phyloP scores from a whole-genome alignment of 2,888 invertebrate species.

The Chrysina gloriosa region DNA sequence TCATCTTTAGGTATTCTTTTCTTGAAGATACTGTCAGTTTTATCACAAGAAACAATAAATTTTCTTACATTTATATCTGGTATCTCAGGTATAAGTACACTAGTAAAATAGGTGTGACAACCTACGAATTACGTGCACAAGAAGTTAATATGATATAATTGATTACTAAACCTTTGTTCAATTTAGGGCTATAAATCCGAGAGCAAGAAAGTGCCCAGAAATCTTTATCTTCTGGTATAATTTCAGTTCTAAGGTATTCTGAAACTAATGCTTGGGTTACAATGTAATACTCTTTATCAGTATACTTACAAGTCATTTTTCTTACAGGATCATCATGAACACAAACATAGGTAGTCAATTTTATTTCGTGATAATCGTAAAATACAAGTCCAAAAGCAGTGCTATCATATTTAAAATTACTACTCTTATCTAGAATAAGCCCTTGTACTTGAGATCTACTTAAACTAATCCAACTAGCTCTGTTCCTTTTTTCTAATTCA shows the following conservation, averaged over 20 bases:
- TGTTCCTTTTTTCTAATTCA: slow-evolving; percentile 51
- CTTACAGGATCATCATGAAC: slow-evolving; percentile 48
- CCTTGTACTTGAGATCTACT: neutral
- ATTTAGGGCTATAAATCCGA: slow-evolving; percentile 8
- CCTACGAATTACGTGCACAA: neutral
- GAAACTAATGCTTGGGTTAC: slow-evolving; percentile 21
- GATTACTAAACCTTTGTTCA: neutral
- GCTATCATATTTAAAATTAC: slow-evolving; percentile 27
- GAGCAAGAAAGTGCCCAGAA: slow-evolving; percentile 35
- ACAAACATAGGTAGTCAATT: slow-evolving; percentile 54
- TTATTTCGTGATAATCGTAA: slow-evolving; percentile 53
- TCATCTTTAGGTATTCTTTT: slow-evolving; percentile 20
- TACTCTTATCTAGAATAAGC: slow-evolving; percentile 2
- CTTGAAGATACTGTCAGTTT: neutral
- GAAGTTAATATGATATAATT: neutral
- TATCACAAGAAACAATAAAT: neutral
- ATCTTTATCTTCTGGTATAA: slow-evolving; percentile 18
- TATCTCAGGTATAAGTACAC: slow-evolving; percentile 56
- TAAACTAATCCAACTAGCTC: slow-evolving; percentile 54
- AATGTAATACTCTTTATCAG: neutral
- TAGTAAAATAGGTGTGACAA: slow-evolving; percentile 2
- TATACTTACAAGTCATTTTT: slow-evolving; percentile 41
- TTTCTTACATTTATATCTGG: slow-evolving; percentile 50
- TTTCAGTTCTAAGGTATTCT: slow-evolving; percentile 27
- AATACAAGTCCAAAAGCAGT: slow-evolving; percentile 47